phyloP scores from a whole-genome alignment of 2,888 invertebrate species.

The Orchesellides sinensis region DNA sequence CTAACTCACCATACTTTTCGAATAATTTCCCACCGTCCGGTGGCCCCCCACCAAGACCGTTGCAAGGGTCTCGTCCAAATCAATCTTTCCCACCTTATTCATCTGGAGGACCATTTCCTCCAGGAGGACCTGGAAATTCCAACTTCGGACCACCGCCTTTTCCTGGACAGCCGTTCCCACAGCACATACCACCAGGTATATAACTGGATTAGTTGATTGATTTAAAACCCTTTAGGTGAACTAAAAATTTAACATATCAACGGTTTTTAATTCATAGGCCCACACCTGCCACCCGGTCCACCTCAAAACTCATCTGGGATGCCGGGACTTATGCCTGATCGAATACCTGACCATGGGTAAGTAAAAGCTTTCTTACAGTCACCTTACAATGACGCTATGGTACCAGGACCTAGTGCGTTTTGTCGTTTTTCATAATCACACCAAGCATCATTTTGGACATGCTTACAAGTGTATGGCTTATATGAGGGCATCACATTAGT shows the following conservation, averaged over 20 bases:
- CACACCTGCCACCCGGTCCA: slow-evolving; percentile 74
- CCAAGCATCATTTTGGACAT: too few species aligned
- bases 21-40: slow-evolving; percentile 73
- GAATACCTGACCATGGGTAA: slow-evolving; percentile 87
- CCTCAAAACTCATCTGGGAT: slow-evolving; percentile 74
- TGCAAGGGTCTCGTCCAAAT: slow-evolving; percentile 72
- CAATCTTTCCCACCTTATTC: slow-evolving; percentile 73
- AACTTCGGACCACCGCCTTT: slow-evolving; percentile 73
- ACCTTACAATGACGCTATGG: not conserved
- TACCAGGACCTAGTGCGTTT: not conserved
- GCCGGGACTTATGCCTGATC: slow-evolving; percentile 86
- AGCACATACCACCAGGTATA: slow-evolving; percentile 73
- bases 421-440: too few species aligned
- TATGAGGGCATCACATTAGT: too few species aligned
- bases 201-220: not conserved
- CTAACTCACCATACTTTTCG: slow-evolving; percentile 77
- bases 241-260: not conserved
- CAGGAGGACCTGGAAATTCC: slow-evolving; percentile 78
- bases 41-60: slow-evolving; percentile 72
- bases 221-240: not conserved
- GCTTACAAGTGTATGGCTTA: too few species aligned
- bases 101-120: slow-evolving; percentile 78
- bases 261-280: slow-evolving; percentile 59
- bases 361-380: slow-evolving; percentile 76
- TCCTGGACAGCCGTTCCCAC: slow-evolving; percentile 71